These are phyloP conservation scores for Ashinkailepas kermadecensis DNA, from an alignment of 2,888 invertebrate genomes.

Conservation along the genomic window DNA sequence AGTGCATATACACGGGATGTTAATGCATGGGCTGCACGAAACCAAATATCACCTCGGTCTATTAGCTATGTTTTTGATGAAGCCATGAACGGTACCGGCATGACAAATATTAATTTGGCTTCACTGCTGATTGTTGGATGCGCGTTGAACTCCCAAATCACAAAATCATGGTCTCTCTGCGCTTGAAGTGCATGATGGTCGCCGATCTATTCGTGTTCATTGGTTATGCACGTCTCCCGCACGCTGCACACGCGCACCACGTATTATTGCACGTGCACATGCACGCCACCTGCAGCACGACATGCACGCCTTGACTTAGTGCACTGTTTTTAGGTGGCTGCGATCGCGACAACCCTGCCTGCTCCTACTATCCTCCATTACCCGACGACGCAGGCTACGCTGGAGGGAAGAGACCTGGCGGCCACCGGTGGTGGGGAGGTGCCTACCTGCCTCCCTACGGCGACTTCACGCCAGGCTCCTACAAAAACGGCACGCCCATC, in stretches of 20 bases:
- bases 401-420: background rate
- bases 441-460: background rate
- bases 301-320: background rate
- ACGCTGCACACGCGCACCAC: background rate
- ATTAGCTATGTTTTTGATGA: too few relatives aligned
- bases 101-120: too few relatives aligned
- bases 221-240: background rate
- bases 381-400: background rate
- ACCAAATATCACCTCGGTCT: too few relatives aligned
- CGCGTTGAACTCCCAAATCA: too few relatives aligned
- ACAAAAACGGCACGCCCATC: background rate
- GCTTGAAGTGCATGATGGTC: too few relatives aligned
- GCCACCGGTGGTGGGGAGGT: background rate
- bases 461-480: background rate
- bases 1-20: too few relatives aligned
- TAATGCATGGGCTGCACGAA: too few relatives aligned
- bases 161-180: too few relatives aligned
- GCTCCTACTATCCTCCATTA: background rate
- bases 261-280: too few relatives aligned
- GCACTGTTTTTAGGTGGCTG: slow-evolving; percentile 1
- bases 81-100: too few relatives aligned
- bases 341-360: background rate
- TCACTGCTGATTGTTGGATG: too few relatives aligned
- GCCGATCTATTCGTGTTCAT: too few relatives aligned
- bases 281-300: background rate